Conservation (phyloP, 2,113 vertebrate species). For the Brachyhypopomus occidentalis region DNA sequence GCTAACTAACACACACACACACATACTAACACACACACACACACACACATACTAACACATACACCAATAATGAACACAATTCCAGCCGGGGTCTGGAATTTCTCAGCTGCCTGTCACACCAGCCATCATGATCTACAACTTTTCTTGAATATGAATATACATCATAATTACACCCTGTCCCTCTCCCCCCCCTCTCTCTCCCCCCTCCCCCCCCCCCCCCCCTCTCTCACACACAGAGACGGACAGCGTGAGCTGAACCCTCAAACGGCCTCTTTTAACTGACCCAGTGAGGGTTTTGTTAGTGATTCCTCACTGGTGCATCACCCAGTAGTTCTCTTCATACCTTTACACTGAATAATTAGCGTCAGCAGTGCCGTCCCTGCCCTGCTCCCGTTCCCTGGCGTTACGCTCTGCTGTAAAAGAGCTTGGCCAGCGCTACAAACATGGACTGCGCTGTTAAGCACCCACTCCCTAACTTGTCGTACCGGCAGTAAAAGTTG, state of each 20-base stretch:
- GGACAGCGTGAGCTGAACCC: too few species aligned
- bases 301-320: background rate
- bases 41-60: constrained; percentile 20
- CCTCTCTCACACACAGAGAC: constrained; percentile 43
- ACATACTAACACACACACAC: constrained; percentile 19
- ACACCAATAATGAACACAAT: constrained; percentile 42
- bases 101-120: constrained; percentile 66
- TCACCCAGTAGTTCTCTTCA: background rate
- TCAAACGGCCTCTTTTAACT: background rate
- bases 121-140: constrained; percentile 65
- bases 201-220: background rate
- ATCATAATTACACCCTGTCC: constrained; percentile 66
- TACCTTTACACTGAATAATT: background rate
- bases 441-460: background rate
- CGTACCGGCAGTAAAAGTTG: constrained; percentile 9
- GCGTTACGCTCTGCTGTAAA: background rate
- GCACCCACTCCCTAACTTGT: background rate
- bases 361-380: background rate
- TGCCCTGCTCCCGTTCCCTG: background rate
- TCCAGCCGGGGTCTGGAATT: constrained; percentile 65
- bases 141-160: constrained; percentile 61
- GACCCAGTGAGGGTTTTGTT: background rate
- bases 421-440: background rate
- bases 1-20: constrained; percentile 30
- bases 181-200: background rate